Conservation (phyloP, 2,888 invertebrate genomes). For the Ornithoptera alexandrae region DNA sequence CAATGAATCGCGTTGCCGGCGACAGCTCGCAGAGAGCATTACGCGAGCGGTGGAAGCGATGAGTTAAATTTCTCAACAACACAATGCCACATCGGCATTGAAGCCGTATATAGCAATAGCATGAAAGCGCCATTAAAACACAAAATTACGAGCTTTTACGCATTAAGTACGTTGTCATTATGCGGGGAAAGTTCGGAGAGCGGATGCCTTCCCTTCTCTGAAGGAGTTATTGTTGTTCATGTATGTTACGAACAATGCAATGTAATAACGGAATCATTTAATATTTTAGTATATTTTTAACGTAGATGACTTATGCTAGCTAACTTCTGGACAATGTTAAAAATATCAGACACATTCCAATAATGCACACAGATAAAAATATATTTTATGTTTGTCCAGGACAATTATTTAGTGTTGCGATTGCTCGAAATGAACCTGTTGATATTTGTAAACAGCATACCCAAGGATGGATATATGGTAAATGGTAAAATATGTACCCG, state of each 20-base stretch:
- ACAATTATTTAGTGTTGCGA: background rate
- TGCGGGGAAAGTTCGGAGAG: constrained; percentile 25
- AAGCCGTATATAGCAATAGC: constrained; percentile 16
- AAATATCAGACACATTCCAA: background rate
- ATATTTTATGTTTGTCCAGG: background rate
- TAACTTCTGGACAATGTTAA: background rate
- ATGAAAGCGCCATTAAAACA: constrained; percentile 26
- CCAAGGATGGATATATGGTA: no score
- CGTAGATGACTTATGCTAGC: background rate
- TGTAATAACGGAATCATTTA: constrained; percentile 3
- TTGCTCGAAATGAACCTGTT: no score
- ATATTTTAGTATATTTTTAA: constrained; percentile 6
- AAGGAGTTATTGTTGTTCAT: constrained; percentile 24
- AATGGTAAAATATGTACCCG: no score
- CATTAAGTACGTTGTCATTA: constrained; percentile 26
- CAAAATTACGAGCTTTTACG: constrained; percentile 29
- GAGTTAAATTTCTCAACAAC: constrained; percentile 24
- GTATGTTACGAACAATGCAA: constrained; percentile 21
- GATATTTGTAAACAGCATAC: no score
- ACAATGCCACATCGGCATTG: constrained; percentile 19
- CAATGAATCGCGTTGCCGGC: constrained; percentile 8
- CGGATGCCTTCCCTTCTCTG: constrained; percentile 14
- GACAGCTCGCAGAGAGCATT: background rate
- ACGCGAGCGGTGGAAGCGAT: constrained; percentile 11
- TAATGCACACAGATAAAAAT: no score